phyloP scores from a whole-genome alignment of 2,797 vertebrate species.

The Poliocrania exsul region DNA sequence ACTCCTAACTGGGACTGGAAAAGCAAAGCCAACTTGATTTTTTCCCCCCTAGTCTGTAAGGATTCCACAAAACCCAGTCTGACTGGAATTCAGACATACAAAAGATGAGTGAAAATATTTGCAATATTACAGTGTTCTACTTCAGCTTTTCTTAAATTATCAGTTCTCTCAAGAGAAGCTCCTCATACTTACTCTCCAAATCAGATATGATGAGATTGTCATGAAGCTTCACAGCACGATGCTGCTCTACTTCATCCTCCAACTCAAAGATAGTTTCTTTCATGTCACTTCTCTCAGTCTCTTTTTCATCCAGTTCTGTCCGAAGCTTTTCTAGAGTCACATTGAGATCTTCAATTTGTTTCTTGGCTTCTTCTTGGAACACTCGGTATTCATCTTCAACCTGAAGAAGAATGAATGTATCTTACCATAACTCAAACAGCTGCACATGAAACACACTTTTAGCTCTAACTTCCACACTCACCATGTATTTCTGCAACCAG shows the following conservation, averaged over 20 bases:
- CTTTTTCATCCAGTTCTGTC: conserved; percentile 89
- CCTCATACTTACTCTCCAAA: conserved; percentile 88
- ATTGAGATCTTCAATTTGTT: conserved; percentile 90
- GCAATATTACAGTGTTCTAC: neutral
- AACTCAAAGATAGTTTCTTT: conserved; percentile 97
- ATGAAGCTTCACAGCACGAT: conserved; percentile 94
- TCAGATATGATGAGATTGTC: conserved; percentile 97
- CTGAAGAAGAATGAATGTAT: conserved; percentile 45
- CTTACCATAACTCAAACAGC: neutral
- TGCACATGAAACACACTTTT: neutral
- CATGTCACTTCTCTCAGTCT: conserved; percentile 93
- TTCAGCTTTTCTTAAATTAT: neutral
- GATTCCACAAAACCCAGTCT: neutral
- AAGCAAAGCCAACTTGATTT: neutral
- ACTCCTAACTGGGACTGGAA: neutral
- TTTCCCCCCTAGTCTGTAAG: neutral
- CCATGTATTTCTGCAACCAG: neutral
- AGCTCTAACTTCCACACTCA: neutral
- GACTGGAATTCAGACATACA: neutral
- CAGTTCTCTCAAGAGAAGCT: neutral
- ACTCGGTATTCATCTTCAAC: conserved; percentile 90
- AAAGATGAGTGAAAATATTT: neutral
- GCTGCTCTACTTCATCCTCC: conserved; percentile 97
- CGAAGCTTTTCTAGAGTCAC: conserved; percentile 87
- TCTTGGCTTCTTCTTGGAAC: conserved; percentile 91